Percentiles rank a stretch among this genome's conserved stretches.
These are phyloP conservation scores for Enteromius radiatus DNA, from an alignment of 2,797 vertebrate genomes.

Conservation along the genomic window DNA sequence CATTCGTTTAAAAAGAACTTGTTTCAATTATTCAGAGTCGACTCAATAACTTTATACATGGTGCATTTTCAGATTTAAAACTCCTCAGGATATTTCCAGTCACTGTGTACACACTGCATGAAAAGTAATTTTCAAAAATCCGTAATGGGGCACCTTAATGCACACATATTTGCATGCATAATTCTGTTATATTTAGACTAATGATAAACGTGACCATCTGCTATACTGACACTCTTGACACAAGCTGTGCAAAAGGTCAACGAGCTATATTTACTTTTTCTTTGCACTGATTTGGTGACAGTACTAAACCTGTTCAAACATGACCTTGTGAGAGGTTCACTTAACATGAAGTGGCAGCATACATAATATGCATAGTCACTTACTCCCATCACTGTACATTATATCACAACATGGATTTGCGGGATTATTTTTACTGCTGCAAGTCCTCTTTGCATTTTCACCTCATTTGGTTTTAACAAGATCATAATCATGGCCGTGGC, in stretches of 20 bases:
- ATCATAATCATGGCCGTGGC: slow-evolving; percentile 52
- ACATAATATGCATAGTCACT: slow-evolving; percentile 8
- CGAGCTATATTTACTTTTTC: not conserved
- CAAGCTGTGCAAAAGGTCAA: slow-evolving; percentile 1
- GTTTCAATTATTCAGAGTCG: too few species aligned
- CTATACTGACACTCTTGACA: not conserved
- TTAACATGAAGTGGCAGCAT: not conserved
- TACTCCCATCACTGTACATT: slow-evolving; percentile 9
- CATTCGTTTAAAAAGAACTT: too few species aligned
- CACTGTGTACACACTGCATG: too few species aligned
- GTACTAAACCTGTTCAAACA: not conserved
- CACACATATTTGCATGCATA: not conserved
- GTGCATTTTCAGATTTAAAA: too few species aligned
- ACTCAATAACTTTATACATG: too few species aligned
- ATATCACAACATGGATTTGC: slow-evolving; percentile 15
- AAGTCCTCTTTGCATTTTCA: slow-evolving; percentile 39
- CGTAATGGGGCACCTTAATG: not conserved
- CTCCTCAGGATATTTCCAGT: too few species aligned
- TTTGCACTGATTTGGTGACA: not conserved
- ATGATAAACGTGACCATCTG: not conserved
- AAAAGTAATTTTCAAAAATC: too few species aligned
- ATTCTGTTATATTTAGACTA: not conserved
- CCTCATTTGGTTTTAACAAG: slow-evolving; percentile 53
- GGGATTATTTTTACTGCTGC: slow-evolving; percentile 22
- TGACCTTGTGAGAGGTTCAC: slow-evolving; percentile 4